Conservation (phyloP, 1,140 invertebrate species). For the Calephelis nemesis region DNA sequence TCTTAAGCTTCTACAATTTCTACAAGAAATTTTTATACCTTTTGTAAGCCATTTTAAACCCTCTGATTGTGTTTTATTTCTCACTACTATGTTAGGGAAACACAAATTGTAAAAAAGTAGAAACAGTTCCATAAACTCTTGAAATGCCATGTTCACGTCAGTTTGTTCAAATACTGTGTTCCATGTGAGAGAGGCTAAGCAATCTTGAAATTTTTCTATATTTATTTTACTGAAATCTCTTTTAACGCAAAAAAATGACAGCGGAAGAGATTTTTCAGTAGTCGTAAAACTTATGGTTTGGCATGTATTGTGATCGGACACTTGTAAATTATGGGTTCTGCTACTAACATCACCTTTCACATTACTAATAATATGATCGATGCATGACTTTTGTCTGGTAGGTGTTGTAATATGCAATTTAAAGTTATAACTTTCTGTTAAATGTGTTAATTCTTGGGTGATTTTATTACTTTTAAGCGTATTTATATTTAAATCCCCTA, state of each 20-base stretch:
- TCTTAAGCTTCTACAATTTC: constrained; percentile 22
- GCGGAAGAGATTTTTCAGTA: background rate
- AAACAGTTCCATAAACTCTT: no score
- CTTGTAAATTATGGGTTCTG: constrained; percentile 14
- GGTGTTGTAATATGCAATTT: constrained; percentile 29
- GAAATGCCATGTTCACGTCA: constrained; percentile 29
- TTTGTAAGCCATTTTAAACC: no score
- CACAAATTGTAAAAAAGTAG: no score
- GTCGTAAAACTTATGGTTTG: constrained; percentile 18
- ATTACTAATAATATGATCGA: constrained; percentile 33
- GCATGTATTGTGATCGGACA: constrained; percentile 31
- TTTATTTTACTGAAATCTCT: constrained; percentile 28
- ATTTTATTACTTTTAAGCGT: constrained; percentile 13
- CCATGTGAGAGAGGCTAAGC: constrained; percentile 22
- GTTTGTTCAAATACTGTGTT: constrained; percentile 20
- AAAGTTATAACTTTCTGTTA: constrained; percentile 24
- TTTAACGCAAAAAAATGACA: background rate
- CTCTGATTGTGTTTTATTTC: no score
- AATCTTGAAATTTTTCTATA: constrained; percentile 25
- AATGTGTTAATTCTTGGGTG: background rate
- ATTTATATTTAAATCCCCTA: background rate
- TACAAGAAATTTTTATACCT: constrained; percentile 21
- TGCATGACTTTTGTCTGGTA: constrained; percentile 26
- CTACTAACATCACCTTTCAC: constrained; percentile 7
- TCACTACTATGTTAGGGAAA: no score